Evolutionary conservation across 2,113 vertebrate species (phyloP), one percentile per base, ranked within the genome.

Genomic region (Anguilla japonica): DNA sequence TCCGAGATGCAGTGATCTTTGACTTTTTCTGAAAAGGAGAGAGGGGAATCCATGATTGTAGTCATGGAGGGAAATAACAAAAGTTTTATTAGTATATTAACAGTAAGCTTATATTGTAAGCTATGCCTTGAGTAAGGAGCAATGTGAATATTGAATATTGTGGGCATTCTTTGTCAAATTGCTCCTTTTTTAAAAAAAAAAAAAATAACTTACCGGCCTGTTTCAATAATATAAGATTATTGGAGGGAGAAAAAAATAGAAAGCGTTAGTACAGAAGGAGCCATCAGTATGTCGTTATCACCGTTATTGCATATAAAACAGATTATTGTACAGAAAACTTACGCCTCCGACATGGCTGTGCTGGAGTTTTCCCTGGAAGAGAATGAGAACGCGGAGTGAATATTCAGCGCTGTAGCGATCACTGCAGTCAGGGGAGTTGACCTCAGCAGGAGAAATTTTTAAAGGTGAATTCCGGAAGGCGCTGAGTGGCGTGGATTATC

Each of bases 281-380:
- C 63, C 13, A 84, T 46, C 5, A 89, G 85, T 60, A 39, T 15
- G 41, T 56, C n/a, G 9, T 34, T 41, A 78, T 41, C 41, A 40
- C 46, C 2, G 13, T 34, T 75, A 13, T 13, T 67, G 22, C n/a
- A 75, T 13, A 75, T 3, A 60, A 29, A 43, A 85, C 82, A 53
- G 81, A 50, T 50, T 75, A 75, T 26, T 7, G 29, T 75, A 34
- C 75, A 46, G 86, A 41, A 20, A n/a, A 93, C 93, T 95, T 90
- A 95, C 95, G 93, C 94, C 85, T 96, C 94, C 93, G 95, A 95
- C 95, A 96, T 96, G 83, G 50, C 84, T 90, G 82, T 87, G 82
- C 22, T 89, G 87, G 78, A 41, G 20, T 43, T 34, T 34, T 75
- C 29, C 86, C 92, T 94, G 79, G 86, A 85, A 67, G 79, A 53